These are phyloP conservation scores for Tinamus guttatus DNA, from an alignment of 2,113 vertebrate genomes.

Conservation along the genomic window DNA sequence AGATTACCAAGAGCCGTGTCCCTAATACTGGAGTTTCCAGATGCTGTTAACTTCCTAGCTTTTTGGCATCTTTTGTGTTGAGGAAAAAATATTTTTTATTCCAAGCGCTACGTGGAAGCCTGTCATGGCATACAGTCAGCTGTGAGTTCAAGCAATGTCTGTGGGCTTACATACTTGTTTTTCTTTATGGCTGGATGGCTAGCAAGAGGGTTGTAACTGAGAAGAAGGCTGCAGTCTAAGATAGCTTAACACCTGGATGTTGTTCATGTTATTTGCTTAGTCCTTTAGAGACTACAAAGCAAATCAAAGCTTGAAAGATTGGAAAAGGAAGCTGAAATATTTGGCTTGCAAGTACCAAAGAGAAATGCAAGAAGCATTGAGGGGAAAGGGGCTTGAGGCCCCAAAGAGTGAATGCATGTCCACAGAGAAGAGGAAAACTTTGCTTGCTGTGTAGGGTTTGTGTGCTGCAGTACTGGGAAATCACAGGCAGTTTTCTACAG, in stretches of 20 bases:
- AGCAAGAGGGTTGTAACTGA: not conserved
- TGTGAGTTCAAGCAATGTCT: not conserved
- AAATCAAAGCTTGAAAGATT: not conserved
- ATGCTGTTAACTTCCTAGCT: not conserved
- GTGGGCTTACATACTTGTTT: not conserved
- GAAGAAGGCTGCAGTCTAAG: not conserved
- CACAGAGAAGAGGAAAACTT: not conserved
- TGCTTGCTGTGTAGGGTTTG: not conserved
- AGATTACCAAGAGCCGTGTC: not conserved
- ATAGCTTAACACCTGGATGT: not conserved
- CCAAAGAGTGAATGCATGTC: not conserved
- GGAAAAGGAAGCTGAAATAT: not conserved
- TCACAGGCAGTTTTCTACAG: not conserved
- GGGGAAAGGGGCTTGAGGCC: not conserved
- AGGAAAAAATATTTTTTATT: not conserved
- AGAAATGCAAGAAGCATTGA: not conserved
- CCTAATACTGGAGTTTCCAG: not conserved
- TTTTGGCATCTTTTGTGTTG: not conserved
- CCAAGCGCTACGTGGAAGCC: not conserved
- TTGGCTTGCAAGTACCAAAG: not conserved
- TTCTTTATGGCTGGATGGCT: not conserved
- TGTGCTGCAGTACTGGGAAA: not conserved
- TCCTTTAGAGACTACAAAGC: not conserved
- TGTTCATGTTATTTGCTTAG: not conserved
- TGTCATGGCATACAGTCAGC: not conserved